phyloP scores from a whole-genome alignment of 92 coral and sea anemone species.

The Siderastrea siderea region DNA sequence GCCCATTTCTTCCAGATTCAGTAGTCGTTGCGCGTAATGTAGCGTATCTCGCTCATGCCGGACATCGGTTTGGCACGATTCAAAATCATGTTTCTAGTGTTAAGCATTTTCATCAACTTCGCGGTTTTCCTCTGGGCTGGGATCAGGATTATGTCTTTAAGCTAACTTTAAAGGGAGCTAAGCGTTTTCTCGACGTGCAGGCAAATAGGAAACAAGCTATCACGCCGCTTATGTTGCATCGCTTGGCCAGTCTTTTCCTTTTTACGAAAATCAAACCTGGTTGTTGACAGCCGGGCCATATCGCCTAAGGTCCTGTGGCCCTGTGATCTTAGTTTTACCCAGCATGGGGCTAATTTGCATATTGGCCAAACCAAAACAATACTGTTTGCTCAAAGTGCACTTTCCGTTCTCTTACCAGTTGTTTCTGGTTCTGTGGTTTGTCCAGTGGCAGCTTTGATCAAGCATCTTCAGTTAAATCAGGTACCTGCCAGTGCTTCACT shows the following conservation, averaged over 20 bases:
- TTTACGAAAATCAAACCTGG: background rate
- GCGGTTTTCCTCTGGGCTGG: conserved; percentile 17
- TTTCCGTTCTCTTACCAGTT: background rate
- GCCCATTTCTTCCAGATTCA: background rate
- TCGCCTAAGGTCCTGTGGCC: background rate
- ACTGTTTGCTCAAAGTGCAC: background rate
- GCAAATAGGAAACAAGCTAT: background rate
- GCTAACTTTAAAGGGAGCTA: background rate
- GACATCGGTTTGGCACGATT: conserved; percentile 4
- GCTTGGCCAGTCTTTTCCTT: background rate
- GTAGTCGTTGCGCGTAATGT: background rate
- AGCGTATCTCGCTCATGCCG: background rate
- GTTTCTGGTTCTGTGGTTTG: background rate
- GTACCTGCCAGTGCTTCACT: background rate
- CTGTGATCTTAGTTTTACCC: background rate
- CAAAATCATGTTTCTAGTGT: conserved; percentile 15
- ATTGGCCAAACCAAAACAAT: background rate
- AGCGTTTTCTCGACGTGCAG: background rate
- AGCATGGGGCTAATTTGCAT: background rate
- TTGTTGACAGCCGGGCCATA: background rate
- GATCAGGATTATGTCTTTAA: background rate
- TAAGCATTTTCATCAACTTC: conserved; percentile 8
- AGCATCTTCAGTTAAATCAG: background rate
- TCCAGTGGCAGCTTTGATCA: background rate
- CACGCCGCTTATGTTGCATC: background rate